phyloP scores from a whole-genome alignment of 2,797 vertebrate species.

The Acipenser oxyrinchus region DNA sequence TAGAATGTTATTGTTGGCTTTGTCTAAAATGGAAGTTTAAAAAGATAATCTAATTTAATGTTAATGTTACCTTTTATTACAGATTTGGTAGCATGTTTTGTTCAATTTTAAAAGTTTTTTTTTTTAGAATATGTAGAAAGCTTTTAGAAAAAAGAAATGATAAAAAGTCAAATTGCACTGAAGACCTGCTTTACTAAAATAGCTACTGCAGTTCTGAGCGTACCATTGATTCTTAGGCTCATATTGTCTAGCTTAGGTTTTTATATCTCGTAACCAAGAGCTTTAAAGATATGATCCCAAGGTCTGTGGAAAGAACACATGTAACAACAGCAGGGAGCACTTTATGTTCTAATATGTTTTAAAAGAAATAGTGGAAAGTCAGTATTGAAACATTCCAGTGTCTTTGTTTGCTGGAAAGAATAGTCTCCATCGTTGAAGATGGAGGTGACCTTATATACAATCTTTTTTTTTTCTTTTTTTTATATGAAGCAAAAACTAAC shows the following conservation, averaged over 20 bases:
- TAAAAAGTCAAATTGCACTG: no score
- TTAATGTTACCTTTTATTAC: no score
- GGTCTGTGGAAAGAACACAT: neutral
- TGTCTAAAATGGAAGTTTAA: no score
- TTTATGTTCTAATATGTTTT: neutral
- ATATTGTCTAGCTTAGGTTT: neutral
- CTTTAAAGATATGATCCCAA: neutral
- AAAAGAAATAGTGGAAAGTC: neutral
- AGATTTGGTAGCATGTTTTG: no score
- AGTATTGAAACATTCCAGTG: neutral
- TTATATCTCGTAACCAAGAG: neutral
- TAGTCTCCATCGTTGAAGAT: neutral
- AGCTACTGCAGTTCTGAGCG: no score
- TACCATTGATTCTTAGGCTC: no score
- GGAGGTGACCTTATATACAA: constrained; percentile 1
- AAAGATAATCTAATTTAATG: no score
- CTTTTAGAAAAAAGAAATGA: no score
- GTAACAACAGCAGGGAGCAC: neutral
- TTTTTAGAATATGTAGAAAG: no score
- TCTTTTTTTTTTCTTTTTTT: neutral
- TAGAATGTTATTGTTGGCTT: no score
- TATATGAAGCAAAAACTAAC: neutral
- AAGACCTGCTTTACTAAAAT: no score
- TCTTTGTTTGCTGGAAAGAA: neutral
- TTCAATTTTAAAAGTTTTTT: no score